These are phyloP conservation scores for Dynastes grantii DNA, from an alignment of 2,888 invertebrate genomes.

Conservation along the genomic window DNA sequence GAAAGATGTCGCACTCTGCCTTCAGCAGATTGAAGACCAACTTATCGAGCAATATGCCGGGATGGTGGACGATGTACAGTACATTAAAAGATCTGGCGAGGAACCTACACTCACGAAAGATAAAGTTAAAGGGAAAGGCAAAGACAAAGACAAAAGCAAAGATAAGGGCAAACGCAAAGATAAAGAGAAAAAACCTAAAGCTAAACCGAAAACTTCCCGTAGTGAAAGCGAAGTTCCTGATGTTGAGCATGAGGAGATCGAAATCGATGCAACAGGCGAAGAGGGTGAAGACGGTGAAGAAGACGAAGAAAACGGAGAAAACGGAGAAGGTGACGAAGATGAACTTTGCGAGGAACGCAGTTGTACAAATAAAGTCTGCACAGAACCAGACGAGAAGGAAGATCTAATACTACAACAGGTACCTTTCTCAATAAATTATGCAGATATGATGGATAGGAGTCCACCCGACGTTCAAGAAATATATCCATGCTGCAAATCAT, in stretches of 20 bases:
- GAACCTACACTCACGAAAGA: neutral
- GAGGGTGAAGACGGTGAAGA: conserved; percentile 6
- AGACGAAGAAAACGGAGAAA: conserved; percentile 44
- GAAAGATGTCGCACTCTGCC: conserved; percentile 67
- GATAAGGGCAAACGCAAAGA: conserved; percentile 8
- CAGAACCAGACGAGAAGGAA: conserved; percentile 47
- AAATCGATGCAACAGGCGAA: conserved; percentile 50
- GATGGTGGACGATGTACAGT: conserved; percentile 57
- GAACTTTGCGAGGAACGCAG: conserved; percentile 25
- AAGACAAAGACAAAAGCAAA: neutral
- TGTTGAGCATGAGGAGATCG: conserved; percentile 52
- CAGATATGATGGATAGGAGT: conserved; percentile 60
- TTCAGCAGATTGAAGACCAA: conserved; percentile 66
- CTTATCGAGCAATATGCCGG: conserved; percentile 68
- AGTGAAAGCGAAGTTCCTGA: conserved; percentile 43
- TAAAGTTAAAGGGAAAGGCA: conserved; percentile 29
- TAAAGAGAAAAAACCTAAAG: conserved; percentile 9
- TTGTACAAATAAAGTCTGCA: conserved; percentile 35
- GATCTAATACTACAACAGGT: conserved; percentile 57
- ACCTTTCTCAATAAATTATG: conserved; percentile 66
- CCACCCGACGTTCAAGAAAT: conserved; percentile 43
- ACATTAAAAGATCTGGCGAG: conserved; percentile 20
- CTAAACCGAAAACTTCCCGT: conserved; percentile 22
- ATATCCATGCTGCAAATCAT: conserved; percentile 32
- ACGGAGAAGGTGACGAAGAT: conserved; percentile 44